These are phyloP conservation scores for Gadopsis bispinosus DNA, from an alignment of 2,797 vertebrate genomes.

Conservation along the genomic window DNA sequence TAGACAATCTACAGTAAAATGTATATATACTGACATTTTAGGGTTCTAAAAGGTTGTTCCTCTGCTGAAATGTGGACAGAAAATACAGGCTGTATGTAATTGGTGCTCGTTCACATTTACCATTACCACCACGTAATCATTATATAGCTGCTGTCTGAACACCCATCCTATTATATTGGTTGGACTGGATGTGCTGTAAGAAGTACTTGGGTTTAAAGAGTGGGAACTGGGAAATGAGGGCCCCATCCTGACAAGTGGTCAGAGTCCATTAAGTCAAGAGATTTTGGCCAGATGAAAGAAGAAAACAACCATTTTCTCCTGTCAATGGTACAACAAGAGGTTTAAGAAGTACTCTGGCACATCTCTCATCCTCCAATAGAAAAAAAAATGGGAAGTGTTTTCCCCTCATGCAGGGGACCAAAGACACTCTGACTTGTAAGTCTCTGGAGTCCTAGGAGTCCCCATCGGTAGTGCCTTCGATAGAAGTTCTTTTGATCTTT, in stretches of 20 bases:
- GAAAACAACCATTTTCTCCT: slow-evolving; percentile 3
- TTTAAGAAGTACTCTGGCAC: background rate
- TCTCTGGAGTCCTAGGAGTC: background rate
- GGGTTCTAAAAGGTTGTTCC: slow-evolving; percentile 6
- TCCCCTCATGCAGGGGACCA: too few relatives aligned
- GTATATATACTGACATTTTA: too few relatives aligned
- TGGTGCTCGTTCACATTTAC: background rate
- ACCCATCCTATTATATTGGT: background rate
- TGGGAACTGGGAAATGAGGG: background rate
- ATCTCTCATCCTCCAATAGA: background rate
- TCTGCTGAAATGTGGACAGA: slow-evolving; percentile 1
- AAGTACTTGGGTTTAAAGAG: slow-evolving; percentile 6
- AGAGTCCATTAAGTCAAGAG: slow-evolving; percentile 27
- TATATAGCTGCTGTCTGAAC: background rate
- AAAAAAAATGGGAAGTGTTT: background rate
- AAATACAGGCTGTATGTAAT: too few relatives aligned
- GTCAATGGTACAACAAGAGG: background rate
- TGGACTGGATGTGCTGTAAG: background rate
- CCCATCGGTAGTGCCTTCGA: background rate
- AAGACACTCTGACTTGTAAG: background rate
- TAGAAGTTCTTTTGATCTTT: too few relatives aligned
- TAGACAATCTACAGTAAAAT: background rate
- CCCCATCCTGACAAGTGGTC: slow-evolving; percentile 12
- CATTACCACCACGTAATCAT: background rate
- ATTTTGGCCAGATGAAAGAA: slow-evolving; percentile 8